Conservation (phyloP, 2,797 vertebrate species). For the Melanotaenia parkinsoni region DNA sequence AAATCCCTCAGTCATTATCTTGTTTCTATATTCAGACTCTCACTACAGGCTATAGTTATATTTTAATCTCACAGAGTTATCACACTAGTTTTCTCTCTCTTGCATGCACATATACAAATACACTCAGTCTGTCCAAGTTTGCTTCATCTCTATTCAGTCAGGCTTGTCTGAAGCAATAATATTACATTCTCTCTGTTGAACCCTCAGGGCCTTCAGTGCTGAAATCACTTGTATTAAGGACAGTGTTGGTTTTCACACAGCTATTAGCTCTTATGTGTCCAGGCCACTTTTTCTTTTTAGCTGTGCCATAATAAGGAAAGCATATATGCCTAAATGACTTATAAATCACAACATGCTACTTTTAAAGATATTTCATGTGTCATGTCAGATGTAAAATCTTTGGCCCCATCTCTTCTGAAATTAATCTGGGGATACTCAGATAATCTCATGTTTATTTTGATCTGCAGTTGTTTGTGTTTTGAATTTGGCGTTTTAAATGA, state of each 20-base stretch:
- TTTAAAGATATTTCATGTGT: neutral
- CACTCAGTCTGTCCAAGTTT: conserved; percentile 35
- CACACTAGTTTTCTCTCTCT: neutral
- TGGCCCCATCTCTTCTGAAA: neutral
- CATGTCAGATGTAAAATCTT: neutral
- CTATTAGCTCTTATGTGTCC: neutral
- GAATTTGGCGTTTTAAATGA: neutral
- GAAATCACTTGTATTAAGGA: conserved; percentile 21
- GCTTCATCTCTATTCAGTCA: conserved; percentile 45
- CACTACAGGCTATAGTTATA: conserved; percentile 6
- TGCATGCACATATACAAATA: conserved; percentile 5
- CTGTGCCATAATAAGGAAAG: neutral
- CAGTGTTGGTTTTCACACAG: conserved; percentile 27
- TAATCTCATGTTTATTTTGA: neutral
- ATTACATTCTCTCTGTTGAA: conserved; percentile 51
- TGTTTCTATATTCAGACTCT: conserved; percentile 19
- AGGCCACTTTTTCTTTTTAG: too few species aligned
- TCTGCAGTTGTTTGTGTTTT: conserved; percentile 5
- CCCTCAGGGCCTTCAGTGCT: conserved; percentile 40
- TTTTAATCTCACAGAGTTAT: conserved; percentile 4
- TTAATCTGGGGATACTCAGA: neutral
- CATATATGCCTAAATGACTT: neutral
- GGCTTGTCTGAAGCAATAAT: conserved; percentile 61
- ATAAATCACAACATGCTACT: neutral
- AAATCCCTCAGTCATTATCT: conserved; percentile 34